Evolutionary conservation across 2,888 invertebrate species (phyloP), one percentile per base, ranked within the genome.

Genomic region (Drosophila monieri): DNA sequence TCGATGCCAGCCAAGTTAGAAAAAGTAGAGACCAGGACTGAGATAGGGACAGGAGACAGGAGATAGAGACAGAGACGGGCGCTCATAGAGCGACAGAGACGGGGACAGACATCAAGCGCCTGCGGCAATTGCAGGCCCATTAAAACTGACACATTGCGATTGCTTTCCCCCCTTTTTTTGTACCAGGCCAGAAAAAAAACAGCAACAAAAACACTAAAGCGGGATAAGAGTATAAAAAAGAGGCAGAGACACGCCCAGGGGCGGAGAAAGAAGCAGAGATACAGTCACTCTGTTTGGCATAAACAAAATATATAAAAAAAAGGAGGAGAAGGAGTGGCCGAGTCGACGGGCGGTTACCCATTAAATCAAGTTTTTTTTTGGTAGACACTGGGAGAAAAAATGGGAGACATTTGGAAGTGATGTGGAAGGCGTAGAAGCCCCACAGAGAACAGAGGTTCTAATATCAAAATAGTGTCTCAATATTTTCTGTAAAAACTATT

Each of bases 141-240:
- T 80, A 80, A 80, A 80, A 80, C 85, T 85, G 85, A 85, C 85
- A 80, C 83, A 80, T 80, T 80, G 85, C 85, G 79, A 77, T 78
- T 78, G 77, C 77, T 78, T 70, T 54, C 39, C 15, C 69, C 68
- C 37, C n/a, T 46, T 61, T 46, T 30, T 9, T 43, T n/a, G 6
- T 43, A 70, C 69, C 78, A 68, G 56, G 58, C 52, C 32, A 73
- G 37, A 8, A 8, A 14, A 62, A 59, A 68, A 68, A 66, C 23
- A 53, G 14, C 35, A 14, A 14, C 15, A 46, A 32, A 9, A 48
- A 30, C 9, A 32, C 30, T 10, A 52, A 53, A 60, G 14, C 30
- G 58, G 47, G 30, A 51, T 62, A 71, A 49, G 48, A 30, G 70
- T 49, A 43, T 21, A 67, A 58, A 49, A 68, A 35, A 68, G 37